Evolutionary conservation across 2,797 vertebrate genomes (phyloP).

Genomic region (Chiloscyllium punctatum): DNA sequence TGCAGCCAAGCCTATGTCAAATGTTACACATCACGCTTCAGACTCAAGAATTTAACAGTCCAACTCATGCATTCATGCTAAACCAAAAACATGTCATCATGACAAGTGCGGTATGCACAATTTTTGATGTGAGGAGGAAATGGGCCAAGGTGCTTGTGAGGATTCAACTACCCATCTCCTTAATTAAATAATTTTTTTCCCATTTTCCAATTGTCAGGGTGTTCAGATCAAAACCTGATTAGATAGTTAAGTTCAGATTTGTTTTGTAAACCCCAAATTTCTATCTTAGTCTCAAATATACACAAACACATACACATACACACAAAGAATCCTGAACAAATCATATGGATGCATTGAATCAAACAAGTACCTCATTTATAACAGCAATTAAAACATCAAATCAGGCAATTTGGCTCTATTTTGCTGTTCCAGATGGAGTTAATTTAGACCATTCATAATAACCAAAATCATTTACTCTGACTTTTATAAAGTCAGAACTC

Average conservation of each 20-base stretch:
- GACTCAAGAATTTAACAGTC: not conserved
- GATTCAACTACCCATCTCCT: not conserved
- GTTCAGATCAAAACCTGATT: not conserved
- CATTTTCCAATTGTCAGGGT: too few relatives aligned
- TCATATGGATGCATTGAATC: not conserved
- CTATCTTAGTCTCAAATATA: not conserved
- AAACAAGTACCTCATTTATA: not conserved
- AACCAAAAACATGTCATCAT: not conserved
- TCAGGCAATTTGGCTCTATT: not conserved
- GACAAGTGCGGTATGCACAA: not conserved
- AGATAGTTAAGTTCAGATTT: not conserved
- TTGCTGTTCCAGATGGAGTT: conserved; percentile 1
- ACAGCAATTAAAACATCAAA: not conserved
- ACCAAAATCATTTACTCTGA: not conserved
- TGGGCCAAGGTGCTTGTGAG: not conserved
- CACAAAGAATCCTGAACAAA: not conserved
- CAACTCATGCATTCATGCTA: not conserved
- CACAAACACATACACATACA: not conserved
- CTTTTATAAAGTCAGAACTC: not conserved
- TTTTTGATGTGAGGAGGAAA: not conserved
- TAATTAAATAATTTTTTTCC: not conserved
- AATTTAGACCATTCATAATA: not conserved
- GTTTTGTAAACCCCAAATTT: not conserved
- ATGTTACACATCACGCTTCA: not conserved
- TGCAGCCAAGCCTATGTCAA: not conserved